A percentile compares a stretch with the other conserved stretches of the same genome.
phyloP scores from a whole-genome alignment of 2,113 vertebrate genomes.

The Pitta sordida region DNA sequence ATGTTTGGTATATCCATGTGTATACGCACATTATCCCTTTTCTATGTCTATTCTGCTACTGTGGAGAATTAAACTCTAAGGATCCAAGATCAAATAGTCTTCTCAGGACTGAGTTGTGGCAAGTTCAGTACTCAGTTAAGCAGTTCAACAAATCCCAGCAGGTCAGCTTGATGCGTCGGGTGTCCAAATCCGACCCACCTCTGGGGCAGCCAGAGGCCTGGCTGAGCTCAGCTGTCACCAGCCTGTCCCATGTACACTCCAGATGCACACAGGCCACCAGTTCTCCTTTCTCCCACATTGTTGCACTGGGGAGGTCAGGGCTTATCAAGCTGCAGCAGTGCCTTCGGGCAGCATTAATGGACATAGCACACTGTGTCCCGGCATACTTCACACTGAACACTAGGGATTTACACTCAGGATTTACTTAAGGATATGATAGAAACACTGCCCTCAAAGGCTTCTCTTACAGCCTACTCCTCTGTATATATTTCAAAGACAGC shows the following conservation, averaged over 20 bases:
- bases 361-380: neutral
- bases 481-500: neutral
- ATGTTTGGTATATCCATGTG: neutral
- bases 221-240: neutral
- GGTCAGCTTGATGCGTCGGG: neutral
- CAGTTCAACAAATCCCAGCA: neutral
- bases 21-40: neutral
- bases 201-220: neutral
- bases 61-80: neutral
- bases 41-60: neutral
- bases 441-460: neutral
- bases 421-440: neutral
- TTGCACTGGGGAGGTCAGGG: neutral
- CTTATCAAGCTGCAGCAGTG: neutral
- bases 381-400: neutral
- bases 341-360: neutral
- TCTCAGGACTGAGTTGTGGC: neutral
- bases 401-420: neutral
- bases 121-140: neutral
- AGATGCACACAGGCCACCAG: too few relatives aligned
- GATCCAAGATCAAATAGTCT: neutral
- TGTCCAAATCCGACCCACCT: fast-evolving
- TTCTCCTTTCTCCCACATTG: neutral
- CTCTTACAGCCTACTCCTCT: neutral
- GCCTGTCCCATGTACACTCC: fast-evolving